Conservation (phyloP, 1,140 invertebrate species). For the Orchesella cincta region DNA sequence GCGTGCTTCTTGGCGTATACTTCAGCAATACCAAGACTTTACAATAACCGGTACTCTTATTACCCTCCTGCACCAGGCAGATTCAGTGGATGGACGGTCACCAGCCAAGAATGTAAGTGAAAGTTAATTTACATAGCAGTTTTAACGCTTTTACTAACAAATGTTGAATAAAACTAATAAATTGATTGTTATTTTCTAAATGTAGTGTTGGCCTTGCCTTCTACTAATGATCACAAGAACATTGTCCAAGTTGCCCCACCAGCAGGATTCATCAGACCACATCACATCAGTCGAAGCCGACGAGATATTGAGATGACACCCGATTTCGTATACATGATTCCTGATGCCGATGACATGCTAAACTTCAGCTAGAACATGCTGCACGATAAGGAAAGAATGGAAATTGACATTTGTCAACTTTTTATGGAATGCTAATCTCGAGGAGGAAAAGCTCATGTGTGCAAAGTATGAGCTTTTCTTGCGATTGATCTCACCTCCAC, state of each 20-base stretch:
- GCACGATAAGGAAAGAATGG: too few species aligned
- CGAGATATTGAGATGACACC: too few species aligned
- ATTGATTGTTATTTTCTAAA: neutral
- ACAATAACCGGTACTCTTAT: neutral
- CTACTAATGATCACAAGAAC: neutral
- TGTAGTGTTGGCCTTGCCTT: conserved; percentile 14
- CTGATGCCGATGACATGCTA: too few species aligned
- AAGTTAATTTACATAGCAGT: neutral
- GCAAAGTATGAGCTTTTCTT: too few species aligned
- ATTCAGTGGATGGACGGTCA: conserved; percentile 8
- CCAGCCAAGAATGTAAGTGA: conserved; percentile 20
- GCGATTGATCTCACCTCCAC: too few species aligned
- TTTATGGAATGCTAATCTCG: too few species aligned
- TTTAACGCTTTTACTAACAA: neutral
- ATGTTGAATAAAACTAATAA: neutral
- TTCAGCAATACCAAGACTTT: neutral
- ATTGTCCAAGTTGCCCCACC: conserved; percentile 19
- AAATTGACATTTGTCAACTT: too few species aligned
- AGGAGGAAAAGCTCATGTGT: too few species aligned
- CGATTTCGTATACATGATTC: too few species aligned
- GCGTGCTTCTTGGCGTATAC: neutral
- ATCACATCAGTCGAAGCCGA: conserved; percentile 8
- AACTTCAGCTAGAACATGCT: too few species aligned
- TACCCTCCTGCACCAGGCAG: neutral
- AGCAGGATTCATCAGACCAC: neutral